These are phyloP conservation scores for Gryllus longicercus DNA, from an alignment of 2,888 invertebrate species.

Conservation along the genomic window DNA sequence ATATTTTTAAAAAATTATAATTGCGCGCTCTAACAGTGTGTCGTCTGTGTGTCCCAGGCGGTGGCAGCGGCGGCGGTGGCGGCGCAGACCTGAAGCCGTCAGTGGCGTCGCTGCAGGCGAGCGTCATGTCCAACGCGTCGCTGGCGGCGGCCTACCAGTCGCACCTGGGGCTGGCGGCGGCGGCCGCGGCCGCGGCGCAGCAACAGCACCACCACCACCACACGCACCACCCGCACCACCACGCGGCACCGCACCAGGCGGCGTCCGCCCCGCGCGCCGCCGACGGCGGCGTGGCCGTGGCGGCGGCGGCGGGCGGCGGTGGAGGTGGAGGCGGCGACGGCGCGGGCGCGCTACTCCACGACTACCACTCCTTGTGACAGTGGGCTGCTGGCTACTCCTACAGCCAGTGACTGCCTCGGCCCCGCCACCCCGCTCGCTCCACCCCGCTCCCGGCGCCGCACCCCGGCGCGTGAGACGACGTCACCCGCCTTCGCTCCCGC, in stretches of 20 bases:
- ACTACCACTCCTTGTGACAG: slow-evolving; percentile 45
- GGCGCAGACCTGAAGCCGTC: slow-evolving; percentile 38
- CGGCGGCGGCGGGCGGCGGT: neutral
- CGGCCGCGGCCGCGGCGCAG: slow-evolving; percentile 26
- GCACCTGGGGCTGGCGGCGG: slow-evolving; percentile 39
- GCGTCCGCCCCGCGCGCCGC: slow-evolving; percentile 22
- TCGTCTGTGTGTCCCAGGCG: slow-evolving; percentile 35
- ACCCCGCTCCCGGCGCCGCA: neutral
- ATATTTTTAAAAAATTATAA: too few species aligned
- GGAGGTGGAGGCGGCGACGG: slow-evolving; percentile 34
- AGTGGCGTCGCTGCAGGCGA: slow-evolving; percentile 40
- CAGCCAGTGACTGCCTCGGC: slow-evolving; percentile 40
- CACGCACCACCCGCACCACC: slow-evolving; percentile 37
- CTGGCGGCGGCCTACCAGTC: slow-evolving; percentile 40
- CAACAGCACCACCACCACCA: slow-evolving; percentile 33
- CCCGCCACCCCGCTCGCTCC: neutral
- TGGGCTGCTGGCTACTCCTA: slow-evolving; percentile 44
- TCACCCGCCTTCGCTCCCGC: too few species aligned
- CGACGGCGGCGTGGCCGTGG: neutral
- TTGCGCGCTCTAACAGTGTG: neutral
- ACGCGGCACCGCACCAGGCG: slow-evolving; percentile 30
- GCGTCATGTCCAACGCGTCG: slow-evolving; percentile 41
- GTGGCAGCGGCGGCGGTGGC: slow-evolving; percentile 12
- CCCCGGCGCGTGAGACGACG: neutral
- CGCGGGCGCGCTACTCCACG: slow-evolving; percentile 41